Conservation (phyloP, 2,888 invertebrate genomes). For the Argyresthia goedartella region DNA sequence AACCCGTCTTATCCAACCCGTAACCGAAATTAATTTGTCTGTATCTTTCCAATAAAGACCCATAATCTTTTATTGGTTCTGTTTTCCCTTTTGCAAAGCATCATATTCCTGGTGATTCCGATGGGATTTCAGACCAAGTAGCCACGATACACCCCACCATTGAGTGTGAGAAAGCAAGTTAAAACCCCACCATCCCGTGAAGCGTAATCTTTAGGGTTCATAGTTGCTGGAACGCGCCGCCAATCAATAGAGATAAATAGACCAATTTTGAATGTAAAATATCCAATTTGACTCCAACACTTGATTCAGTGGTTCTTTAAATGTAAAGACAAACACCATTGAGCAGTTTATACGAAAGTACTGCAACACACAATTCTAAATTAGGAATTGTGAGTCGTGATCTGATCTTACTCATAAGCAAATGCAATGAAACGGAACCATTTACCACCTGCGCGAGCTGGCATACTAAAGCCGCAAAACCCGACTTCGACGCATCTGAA, state of each 20-base stretch:
- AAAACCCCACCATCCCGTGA: background rate
- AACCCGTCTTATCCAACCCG: background rate
- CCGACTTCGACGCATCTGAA: conserved; percentile 2
- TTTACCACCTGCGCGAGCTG: too few relatives aligned
- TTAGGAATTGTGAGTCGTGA: too few relatives aligned
- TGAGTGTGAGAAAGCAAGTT: background rate
- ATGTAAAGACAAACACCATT: too few relatives aligned
- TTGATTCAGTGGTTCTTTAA: background rate
- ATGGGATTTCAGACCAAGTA: background rate
- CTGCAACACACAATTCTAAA: background rate
- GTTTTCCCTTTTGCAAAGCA: background rate
- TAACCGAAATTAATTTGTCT: background rate
- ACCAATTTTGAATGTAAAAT: too few relatives aligned
- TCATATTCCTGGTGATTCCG: background rate
- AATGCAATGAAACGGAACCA: background rate
- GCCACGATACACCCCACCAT: background rate
- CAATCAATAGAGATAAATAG: conserved; percentile 7
- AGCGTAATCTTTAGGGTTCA: background rate
- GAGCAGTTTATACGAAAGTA: too few relatives aligned
- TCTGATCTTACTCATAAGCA: conserved; percentile 2
- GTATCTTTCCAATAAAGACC: background rate
- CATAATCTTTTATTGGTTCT: background rate
- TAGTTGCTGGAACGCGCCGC: background rate
- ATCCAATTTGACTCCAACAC: background rate
- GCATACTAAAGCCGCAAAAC: conserved; percentile 4